Conservation (phyloP, 2,888 invertebrate genomes). For the Sinhomidia bicolor region DNA sequence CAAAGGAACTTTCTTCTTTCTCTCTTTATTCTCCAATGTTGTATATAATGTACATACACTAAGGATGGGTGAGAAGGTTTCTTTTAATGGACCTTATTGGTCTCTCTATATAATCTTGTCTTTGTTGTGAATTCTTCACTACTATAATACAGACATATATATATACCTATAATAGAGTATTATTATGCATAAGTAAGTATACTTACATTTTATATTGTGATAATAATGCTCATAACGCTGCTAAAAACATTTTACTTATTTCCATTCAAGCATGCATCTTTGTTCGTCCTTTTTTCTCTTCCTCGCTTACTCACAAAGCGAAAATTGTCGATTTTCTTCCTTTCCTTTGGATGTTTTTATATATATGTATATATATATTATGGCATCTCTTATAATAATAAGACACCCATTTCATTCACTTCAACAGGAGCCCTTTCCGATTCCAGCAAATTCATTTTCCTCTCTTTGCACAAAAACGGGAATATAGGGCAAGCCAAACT, state of each 20-base stretch:
- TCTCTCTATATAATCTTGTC: background rate
- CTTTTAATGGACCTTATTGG: background rate
- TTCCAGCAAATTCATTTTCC: background rate
- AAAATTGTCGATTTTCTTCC: constrained; percentile 41
- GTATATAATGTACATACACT: background rate
- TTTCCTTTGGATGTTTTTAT: background rate
- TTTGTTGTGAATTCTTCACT: background rate
- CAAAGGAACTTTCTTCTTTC: background rate
- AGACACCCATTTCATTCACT: constrained; percentile 20
- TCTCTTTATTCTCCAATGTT: background rate
- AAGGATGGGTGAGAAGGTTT: background rate
- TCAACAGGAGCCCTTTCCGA: background rate
- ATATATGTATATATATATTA: background rate
- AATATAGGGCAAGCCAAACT: background rate
- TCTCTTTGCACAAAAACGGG: background rate
- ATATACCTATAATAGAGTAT: background rate
- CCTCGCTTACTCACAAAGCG: background rate
- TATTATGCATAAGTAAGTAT: background rate
- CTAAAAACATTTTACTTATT: background rate
- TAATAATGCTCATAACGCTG: background rate
- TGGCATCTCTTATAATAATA: background rate
- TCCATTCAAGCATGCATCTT: background rate
- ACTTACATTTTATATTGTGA: background rate
- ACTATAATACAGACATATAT: background rate
- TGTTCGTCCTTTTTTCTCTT: background rate